Base-by-base conservation (phyloP, 2,888 invertebrate species). In the Girardia tigrina region DNA sequence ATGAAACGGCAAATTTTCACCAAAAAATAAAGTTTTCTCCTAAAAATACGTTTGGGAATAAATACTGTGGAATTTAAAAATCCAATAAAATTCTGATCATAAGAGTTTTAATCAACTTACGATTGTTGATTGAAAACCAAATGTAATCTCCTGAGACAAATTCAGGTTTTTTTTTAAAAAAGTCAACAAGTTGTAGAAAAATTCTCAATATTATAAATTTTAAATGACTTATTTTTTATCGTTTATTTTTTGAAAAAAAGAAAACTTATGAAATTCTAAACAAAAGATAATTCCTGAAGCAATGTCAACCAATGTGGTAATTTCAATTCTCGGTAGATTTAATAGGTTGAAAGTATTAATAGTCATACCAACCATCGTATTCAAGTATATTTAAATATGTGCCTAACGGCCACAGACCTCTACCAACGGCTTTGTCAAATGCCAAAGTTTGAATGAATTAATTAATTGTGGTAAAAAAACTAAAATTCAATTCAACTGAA, bases 51-150 rank as follows among this genome's bases (percentile, higher is more conserved):
- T 56, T 56, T 56, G 56, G 56, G 56, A 56, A 56, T 56, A 56
- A 56, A 56, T 56, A n/a, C 23, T 56, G 56, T 56, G n/a, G 56
- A 56, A 56, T 56, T 56, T 56, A 56, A 16, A 56, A 8, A 12
- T 56, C n/a, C n/a, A 56, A 56, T 56, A 56, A 56, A 56, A 12
- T 56, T 36, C 16, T 36, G n/a, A 20, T 56, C 20, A 56, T 56
- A 56, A 56, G 56, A 56, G 56, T 56, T 56, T 56, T 56, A 56
- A 56, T 56, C 56, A 56, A 56, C 56, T 56, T 56, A 56, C 56
- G 56, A 56, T 56, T 56, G 56, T 56, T 56, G 56, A 56, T 56
- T 56, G 56, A 56, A 56, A 56, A 56, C 56, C 56, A 56, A 56
- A 56, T 56, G 56, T 12, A 56, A n/a, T 56, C 56, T 56, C 56